Conservation (phyloP, 2,113 vertebrate genomes). For the Pelvicachromis taeniatus region DNA sequence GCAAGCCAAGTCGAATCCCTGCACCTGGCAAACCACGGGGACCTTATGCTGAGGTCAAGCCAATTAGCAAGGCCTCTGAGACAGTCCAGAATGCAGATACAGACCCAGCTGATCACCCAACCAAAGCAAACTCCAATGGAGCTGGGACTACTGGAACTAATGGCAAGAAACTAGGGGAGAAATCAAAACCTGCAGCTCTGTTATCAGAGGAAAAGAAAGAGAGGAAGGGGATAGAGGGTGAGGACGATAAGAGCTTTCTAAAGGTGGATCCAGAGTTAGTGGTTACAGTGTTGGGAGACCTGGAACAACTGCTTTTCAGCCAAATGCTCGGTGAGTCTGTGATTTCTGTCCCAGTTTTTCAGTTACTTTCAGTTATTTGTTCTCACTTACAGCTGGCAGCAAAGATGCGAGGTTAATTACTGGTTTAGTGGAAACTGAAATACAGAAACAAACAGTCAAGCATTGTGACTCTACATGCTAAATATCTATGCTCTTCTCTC, state of each 20-base stretch:
- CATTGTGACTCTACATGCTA: neutral
- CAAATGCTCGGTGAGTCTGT: slow-evolving; percentile 90
- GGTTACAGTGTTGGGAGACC: slow-evolving; percentile 93
- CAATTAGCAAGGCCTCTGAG: slow-evolving; percentile 86
- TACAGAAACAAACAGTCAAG: neutral
- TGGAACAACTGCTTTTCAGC: slow-evolving; percentile 97
- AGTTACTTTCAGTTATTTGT: neutral
- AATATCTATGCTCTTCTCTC: neutral
- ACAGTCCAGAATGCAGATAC: slow-evolving; percentile 68
- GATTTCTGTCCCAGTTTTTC: neutral
- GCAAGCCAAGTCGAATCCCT: slow-evolving; percentile 87
- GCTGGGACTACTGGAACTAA: slow-evolving; percentile 43
- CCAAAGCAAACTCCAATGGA: slow-evolving; percentile 68
- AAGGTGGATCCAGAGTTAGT: slow-evolving; percentile 97
- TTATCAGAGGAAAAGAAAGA: slow-evolving; percentile 55
- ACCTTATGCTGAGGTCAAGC: slow-evolving; percentile 93
- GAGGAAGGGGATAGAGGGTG: slow-evolving; percentile 45
- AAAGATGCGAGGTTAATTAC: neutral
- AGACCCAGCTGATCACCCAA: slow-evolving; percentile 78
- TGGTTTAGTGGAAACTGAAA: neutral
- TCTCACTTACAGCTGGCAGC: neutral
- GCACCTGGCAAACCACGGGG: slow-evolving; percentile 76
- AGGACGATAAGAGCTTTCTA: slow-evolving; percentile 85
- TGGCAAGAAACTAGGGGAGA: slow-evolving; percentile 57
- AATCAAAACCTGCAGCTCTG: slow-evolving; percentile 46